phyloP scores from a whole-genome alignment of 2,113 vertebrate species.

The Sceloporus undulatus region DNA sequence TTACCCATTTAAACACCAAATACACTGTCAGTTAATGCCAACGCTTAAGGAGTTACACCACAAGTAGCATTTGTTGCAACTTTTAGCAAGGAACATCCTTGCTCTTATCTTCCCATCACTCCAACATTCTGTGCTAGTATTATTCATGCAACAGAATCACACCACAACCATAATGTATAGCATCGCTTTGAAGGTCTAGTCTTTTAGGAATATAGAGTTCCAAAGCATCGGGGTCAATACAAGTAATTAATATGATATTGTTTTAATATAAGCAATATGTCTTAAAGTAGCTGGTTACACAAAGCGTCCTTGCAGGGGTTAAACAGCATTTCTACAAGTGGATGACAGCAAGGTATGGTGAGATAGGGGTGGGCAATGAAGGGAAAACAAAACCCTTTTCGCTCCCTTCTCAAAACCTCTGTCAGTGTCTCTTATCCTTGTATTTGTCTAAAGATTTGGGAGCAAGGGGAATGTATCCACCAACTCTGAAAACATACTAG shows the following conservation, averaged over 20 bases:
- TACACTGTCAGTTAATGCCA: slow-evolving; percentile 73
- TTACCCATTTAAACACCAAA: slow-evolving; percentile 65
- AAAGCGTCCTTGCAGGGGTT: not conserved
- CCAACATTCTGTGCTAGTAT: slow-evolving; percentile 45
- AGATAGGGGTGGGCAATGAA: not conserved
- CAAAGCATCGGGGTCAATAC: not conserved
- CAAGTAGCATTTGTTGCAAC: slow-evolving; percentile 74
- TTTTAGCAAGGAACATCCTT: slow-evolving; percentile 59
- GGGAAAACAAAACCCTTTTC: not conserved
- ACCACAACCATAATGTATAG: slow-evolving; percentile 43
- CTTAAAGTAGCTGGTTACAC: not conserved
- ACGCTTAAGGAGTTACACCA: slow-evolving; percentile 88
- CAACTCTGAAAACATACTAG: not conserved
- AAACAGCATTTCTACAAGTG: not conserved
- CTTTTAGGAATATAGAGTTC: not conserved
- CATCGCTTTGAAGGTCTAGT: not conserved
- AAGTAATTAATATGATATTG: not conserved
- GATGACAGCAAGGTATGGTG: not conserved
- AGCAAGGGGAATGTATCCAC: not conserved
- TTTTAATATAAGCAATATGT: not conserved
- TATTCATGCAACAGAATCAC: slow-evolving; percentile 21
- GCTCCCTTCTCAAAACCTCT: not conserved
- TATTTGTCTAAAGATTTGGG: not conserved
- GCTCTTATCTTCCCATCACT: slow-evolving; percentile 58
- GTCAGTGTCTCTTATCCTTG: too few species aligned